Conservation (phyloP, 2,797 vertebrate species). For the Etheostoma nigrum region DNA sequence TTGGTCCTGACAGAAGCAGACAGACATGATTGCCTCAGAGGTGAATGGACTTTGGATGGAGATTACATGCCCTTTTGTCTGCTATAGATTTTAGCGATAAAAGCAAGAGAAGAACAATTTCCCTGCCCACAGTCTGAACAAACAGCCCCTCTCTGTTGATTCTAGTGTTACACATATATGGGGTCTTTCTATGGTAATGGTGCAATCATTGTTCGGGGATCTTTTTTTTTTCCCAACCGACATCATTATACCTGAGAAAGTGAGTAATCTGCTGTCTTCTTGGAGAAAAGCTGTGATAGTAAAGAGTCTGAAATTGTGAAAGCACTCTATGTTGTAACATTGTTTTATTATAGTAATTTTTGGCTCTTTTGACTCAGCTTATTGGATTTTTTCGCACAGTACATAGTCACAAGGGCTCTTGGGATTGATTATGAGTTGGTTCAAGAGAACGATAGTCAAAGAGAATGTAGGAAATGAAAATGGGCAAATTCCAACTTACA, state of each 20-base stretch:
- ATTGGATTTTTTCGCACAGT: background rate
- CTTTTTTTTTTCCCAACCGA: background rate
- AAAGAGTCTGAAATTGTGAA: slow-evolving; percentile 18
- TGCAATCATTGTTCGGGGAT: background rate
- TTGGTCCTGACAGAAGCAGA: slow-evolving; percentile 13
- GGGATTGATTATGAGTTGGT: slow-evolving; percentile 16
- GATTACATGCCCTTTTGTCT: slow-evolving; percentile 42
- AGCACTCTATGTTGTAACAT: background rate
- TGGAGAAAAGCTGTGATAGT: background rate
- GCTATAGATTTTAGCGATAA: slow-evolving; percentile 48
- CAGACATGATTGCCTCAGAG: slow-evolving; percentile 38
- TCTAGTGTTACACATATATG: background rate
- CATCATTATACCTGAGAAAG: slow-evolving; percentile 17
- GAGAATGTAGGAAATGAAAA: background rate
- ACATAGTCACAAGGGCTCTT: background rate
- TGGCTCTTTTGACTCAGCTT: slow-evolving; percentile 1
- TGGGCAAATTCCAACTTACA: background rate
- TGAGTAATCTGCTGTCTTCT: slow-evolving; percentile 5
- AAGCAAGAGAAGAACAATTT: slow-evolving; percentile 38
- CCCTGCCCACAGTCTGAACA: slow-evolving; percentile 28
- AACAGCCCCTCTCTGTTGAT: slow-evolving; percentile 34
- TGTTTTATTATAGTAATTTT: slow-evolving; percentile 19
- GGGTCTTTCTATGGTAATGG: slow-evolving; percentile 11
- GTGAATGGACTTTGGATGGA: slow-evolving; percentile 38
- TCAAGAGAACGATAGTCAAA: slow-evolving; percentile 6